These are phyloP conservation scores for Dasypogon diadema DNA, from an alignment of 2,888 invertebrate genomes.

Conservation along the genomic window DNA sequence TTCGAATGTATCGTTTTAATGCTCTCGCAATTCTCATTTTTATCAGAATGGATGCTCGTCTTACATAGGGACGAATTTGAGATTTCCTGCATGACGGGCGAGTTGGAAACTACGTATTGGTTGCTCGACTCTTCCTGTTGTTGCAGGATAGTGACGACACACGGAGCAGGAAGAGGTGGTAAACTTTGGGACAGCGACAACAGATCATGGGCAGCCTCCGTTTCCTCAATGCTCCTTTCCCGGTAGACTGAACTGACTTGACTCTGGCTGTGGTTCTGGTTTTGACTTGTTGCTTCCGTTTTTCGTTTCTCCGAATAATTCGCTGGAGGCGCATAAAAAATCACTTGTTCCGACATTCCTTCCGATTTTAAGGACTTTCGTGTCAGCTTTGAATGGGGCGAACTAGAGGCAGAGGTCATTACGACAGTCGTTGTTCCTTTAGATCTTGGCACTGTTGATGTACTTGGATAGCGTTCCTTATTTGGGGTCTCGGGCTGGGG, in stretches of 20 bases:
- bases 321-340: constrained; percentile 68
- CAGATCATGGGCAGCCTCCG: constrained; percentile 88
- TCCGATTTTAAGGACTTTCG: constrained; percentile 58
- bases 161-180: constrained; percentile 80
- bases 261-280: not conserved
- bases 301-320: constrained; percentile 52
- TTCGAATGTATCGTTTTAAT: constrained; percentile 59
- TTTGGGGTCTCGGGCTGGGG: constrained; percentile 39
- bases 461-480: constrained; percentile 45
- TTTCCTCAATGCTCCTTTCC: constrained; percentile 83
- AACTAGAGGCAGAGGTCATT: constrained; percentile 48
- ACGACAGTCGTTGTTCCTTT: constrained; percentile 45
- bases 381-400: constrained; percentile 48
- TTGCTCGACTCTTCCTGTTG: constrained; percentile 57
- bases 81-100: constrained; percentile 67
- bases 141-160: constrained; percentile 76
- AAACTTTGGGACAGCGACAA: constrained; percentile 81
- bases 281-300: constrained; percentile 45
- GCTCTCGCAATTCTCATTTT: not conserved
- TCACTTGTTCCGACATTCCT: constrained; percentile 64
- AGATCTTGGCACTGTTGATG: constrained; percentile 51
- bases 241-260: constrained; percentile 61
- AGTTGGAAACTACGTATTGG: constrained; percentile 53
- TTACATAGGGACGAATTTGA: constrained; percentile 59
- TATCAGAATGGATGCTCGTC: constrained; percentile 4